Conservation (phyloP, 2,888 invertebrate genomes). For the Marronus borbonicus region DNA sequence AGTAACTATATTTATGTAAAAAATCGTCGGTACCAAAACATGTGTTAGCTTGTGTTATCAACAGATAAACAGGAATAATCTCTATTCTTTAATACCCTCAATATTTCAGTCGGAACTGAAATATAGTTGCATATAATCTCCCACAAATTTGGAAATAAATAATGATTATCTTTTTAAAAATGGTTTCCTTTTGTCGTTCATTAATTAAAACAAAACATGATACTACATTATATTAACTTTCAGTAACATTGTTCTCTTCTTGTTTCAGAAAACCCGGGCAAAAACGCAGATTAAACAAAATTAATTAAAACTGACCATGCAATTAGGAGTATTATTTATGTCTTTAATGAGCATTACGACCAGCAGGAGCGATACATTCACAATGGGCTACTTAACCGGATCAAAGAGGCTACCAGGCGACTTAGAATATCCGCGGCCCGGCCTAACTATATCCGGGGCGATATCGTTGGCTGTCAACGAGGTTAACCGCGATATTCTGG, state of each 20-base stretch:
- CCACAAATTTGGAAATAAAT: too few species aligned
- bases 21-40: too few species aligned
- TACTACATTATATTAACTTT: too few species aligned
- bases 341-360: conserved; percentile 41
- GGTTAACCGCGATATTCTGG: conserved; percentile 75
- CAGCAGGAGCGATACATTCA: conserved; percentile 73
- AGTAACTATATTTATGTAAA: too few species aligned
- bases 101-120: too few species aligned
- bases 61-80: too few species aligned
- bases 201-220: too few species aligned
- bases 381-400: conserved; percentile 89
- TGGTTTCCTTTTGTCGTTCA: too few species aligned
- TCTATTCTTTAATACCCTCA: too few species aligned
- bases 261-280: conserved; percentile 14
- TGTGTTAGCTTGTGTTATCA: too few species aligned
- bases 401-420: conserved; percentile 85
- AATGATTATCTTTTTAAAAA: too few species aligned
- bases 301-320: conserved; percentile 40
- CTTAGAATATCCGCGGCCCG: conserved; percentile 85
- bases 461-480: conserved; percentile 90
- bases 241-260: neutral
- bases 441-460: conserved; percentile 83
- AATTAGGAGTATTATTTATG: conserved; percentile 42
- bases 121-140: too few species aligned
- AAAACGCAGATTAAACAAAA: conserved; percentile 11